Base-by-base conservation (phyloP, 2,888 invertebrate genomes). In the Muscina levida region DNA sequence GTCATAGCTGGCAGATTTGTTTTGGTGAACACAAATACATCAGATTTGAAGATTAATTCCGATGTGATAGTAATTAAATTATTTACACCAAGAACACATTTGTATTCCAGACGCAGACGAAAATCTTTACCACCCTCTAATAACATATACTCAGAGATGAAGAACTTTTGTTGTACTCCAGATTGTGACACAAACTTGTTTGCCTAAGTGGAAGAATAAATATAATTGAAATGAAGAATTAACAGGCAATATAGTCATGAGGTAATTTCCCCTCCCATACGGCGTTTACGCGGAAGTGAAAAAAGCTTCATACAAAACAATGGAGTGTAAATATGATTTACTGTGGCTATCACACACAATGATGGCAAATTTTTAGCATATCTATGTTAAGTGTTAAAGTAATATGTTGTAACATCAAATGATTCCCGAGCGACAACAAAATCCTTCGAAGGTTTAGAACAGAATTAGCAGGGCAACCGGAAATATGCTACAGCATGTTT, bases 41-140 rank as follows among this genome's bases (percentile, higher is more conserved):
- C 48, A 44, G 37, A 66, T 46, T 76, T 71, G 66, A 24, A 53
- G 66, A 70, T 62, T 51, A 19, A 53, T 70, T 26, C 22, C 51
- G 51, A 77, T 72, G 72, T 66, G 72, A 57, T 57, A 26, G 72
- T 72, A 77, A 77, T 77, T 59, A 66, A 77, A 67, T 77, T 77
- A 77, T 51, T 67, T 67, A 42, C 57, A 67, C 57, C 59, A 24
- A 67, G 67, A 51, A 67, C 51, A 67, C 59, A 57, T 66, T 71
- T 71, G 51, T 72, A 72, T 72, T 77, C 72, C 39, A 22, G n/a
- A 15, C 72, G 67, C 67, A 72, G 37, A 67, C 56, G 53, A 37
- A 72, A 31, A 72, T 77, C 72, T 31, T 59, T 72, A 48, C 59
- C 77, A 72, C 71, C 66, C 77, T 66, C 66, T 59, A 26, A 56